Percentiles rank a stretch among this genome's conserved stretches.
These are phyloP conservation scores for Ranitomeya variabilis DNA, from an alignment of 2,113 vertebrate genomes.

Conservation along the genomic window DNA sequence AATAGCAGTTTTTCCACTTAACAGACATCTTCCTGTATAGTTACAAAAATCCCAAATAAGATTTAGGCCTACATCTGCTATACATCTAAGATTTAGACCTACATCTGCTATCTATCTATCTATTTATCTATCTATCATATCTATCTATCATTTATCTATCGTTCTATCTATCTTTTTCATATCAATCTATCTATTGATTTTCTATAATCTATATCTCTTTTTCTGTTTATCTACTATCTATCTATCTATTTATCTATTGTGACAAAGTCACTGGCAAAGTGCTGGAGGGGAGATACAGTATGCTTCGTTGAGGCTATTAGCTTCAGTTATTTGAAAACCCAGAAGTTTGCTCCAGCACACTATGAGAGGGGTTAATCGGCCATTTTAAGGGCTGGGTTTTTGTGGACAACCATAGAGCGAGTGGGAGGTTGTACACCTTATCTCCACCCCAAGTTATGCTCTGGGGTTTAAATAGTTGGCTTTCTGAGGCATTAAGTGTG, in stretches of 20 bases:
- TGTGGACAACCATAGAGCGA: too few species aligned
- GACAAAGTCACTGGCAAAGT: neutral
- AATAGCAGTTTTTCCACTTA: neutral
- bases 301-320: too few species aligned
- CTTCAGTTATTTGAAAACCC: too few species aligned
- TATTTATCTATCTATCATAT: neutral
- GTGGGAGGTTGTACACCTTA: too few species aligned
- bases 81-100: neutral
- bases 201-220: neutral
- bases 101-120: conserved; percentile 2
- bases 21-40: neutral
- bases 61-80: neutral
- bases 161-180: neutral
- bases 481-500: too few species aligned
- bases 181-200: conserved; percentile 2
- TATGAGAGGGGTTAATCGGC: too few species aligned
- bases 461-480: too few species aligned
- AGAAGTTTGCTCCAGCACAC: too few species aligned
- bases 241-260: neutral
- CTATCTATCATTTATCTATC: conserved; percentile 19
- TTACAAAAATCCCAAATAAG: neutral
- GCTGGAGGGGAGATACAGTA: too few species aligned
- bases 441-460: too few species aligned
- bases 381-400: too few species aligned
- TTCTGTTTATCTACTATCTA: neutral